A percentile compares a stretch with the other conserved stretches of the same genome.
These are phyloP conservation scores for Nomada lathburiana DNA, from an alignment of 2,888 invertebrate species.

Conservation along the genomic window DNA sequence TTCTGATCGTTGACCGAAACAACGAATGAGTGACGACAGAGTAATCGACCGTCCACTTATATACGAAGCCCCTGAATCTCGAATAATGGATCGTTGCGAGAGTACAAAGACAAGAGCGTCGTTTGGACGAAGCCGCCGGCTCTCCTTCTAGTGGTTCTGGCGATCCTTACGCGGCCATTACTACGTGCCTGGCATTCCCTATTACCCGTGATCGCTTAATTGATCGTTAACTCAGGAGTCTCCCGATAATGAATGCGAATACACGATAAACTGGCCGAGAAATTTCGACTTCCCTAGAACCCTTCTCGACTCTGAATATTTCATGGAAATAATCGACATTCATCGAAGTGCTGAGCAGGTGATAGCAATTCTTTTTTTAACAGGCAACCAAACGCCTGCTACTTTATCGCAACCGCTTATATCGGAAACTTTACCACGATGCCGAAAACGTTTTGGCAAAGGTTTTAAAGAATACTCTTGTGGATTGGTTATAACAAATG, in stretches of 20 bases:
- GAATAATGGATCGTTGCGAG: constrained; percentile 35
- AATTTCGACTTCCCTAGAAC: constrained; percentile 36
- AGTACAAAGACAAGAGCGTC: constrained; percentile 40
- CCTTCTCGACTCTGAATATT: constrained; percentile 34
- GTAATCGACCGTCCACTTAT: constrained; percentile 20
- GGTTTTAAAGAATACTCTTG: not conserved
- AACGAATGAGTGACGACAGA: not conserved
- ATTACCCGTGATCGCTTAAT: constrained; percentile 76
- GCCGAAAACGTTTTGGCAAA: not conserved
- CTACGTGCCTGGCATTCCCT: constrained; percentile 77
- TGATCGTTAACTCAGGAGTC: constrained; percentile 77
- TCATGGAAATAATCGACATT: constrained; percentile 54
- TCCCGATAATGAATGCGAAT: constrained; percentile 73
- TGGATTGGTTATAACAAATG: not conserved
- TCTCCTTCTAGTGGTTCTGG: constrained; percentile 35
- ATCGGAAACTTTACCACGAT: not conserved
- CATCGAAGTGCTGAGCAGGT: not conserved
- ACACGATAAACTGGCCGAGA: constrained; percentile 41
- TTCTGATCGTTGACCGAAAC: constrained; percentile 2
- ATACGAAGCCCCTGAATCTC: constrained; percentile 31
- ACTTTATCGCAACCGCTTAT: not conserved
- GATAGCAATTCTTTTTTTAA: not conserved
- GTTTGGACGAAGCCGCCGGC: constrained; percentile 10
- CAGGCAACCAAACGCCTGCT: not conserved
- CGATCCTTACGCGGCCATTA: constrained; percentile 70